phyloP scores from a whole-genome alignment of 2,797 vertebrate genomes.

The Yasuhikotakia modesta region DNA sequence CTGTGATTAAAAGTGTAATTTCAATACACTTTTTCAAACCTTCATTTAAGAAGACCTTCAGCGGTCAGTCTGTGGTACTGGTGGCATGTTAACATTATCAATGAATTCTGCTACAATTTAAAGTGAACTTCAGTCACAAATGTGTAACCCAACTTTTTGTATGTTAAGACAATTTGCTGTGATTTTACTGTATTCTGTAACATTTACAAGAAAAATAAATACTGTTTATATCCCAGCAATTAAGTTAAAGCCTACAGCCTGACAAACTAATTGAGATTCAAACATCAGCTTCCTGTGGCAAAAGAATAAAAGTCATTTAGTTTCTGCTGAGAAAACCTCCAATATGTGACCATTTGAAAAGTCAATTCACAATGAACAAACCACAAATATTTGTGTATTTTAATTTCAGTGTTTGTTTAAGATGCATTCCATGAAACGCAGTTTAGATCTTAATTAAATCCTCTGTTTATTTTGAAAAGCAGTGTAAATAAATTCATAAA shows the following conservation, averaged over 20 bases:
- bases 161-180: neutral
- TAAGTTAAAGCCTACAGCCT: neutral
- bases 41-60: neutral
- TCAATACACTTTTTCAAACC: neutral
- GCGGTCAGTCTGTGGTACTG: neutral
- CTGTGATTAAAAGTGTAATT: neutral
- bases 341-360: slow-evolving; percentile 23
- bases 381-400: slow-evolving; percentile 61
- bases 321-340: neutral
- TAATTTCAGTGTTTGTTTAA: slow-evolving; percentile 64
- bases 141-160: neutral
- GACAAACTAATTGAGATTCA: neutral
- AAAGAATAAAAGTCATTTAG: neutral
- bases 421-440: slow-evolving; percentile 43
- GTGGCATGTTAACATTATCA: neutral
- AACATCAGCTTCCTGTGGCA: neutral
- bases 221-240: neutral
- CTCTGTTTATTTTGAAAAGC: slow-evolving; percentile 66
- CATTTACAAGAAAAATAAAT: no score
- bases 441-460: slow-evolving; percentile 69
- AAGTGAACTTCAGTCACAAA: neutral
- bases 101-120: neutral
- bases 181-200: no score
- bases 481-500: slow-evolving; percentile 68
- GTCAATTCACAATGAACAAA: neutral